Evolutionary conservation across 2,797 vertebrate genomes (phyloP).

Genomic region (Clarias pachynema): DNA sequence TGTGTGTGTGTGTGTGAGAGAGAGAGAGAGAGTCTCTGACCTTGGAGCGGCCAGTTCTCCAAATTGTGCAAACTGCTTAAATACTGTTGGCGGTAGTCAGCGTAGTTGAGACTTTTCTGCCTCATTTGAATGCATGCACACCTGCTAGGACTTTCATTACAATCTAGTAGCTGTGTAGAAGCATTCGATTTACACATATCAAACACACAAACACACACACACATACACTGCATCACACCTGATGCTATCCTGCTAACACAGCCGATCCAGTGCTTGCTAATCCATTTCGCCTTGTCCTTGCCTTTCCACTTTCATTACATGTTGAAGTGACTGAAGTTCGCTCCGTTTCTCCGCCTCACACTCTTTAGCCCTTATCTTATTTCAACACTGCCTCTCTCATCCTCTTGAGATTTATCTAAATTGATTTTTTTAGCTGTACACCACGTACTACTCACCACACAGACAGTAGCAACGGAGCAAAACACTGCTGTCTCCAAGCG

Average conservation of each 20-base stretch:
- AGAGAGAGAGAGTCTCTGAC: constrained; percentile 23
- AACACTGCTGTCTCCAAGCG: constrained; percentile 49
- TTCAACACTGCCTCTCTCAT: constrained; percentile 8
- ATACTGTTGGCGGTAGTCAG: constrained; percentile 21
- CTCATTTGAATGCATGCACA: constrained; percentile 65
- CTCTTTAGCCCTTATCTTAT: constrained; percentile 18
- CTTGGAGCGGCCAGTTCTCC: constrained; percentile 3
- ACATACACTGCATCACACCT: constrained; percentile 1
- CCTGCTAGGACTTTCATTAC: constrained; percentile 53
- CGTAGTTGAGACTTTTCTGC: constrained; percentile 11
- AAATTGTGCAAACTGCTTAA: constrained; percentile 13
- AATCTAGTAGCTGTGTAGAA: constrained; percentile 74
- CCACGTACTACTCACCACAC: constrained; percentile 47
- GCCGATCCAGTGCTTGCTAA: constrained; percentile 63
- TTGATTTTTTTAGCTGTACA: constrained; percentile 62
- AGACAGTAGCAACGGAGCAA: constrained; percentile 40
- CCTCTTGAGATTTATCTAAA: constrained; percentile 49
- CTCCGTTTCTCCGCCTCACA: constrained; percentile 43
- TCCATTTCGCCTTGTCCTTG: constrained; percentile 38
- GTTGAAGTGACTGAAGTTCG: constrained; percentile 12
- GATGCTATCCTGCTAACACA: constrained; percentile 68
- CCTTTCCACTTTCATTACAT: constrained; percentile 30
- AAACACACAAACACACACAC: constrained; percentile 30
- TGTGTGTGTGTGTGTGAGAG: constrained; percentile 9
- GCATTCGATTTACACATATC: constrained; percentile 72